Evolutionary conservation across 1,140 invertebrate species (phyloP), one percentile per base, ranked within the genome.

Genomic region (Cyclargus thomasi): DNA sequence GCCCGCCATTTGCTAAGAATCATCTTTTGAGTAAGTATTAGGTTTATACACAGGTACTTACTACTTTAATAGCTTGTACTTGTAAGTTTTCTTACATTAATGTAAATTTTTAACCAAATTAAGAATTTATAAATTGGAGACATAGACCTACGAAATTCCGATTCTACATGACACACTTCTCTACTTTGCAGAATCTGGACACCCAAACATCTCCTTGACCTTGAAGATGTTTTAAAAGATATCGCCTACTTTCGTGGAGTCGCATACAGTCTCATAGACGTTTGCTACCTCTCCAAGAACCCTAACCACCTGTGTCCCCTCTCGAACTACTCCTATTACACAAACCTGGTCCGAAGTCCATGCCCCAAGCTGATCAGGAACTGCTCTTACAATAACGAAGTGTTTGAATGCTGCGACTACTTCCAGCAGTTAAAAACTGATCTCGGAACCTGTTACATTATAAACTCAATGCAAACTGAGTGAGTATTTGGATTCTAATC

Each of bases 201-300:
- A n/a, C 83, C 90, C 29, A 88, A 92, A 35, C 93, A 94, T 69
- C 92, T 94, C 69, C 90, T 92, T 23, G 94, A 94, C 47, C 74
- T 95, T 20, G 94, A 95, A 77, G 94, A 94, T 73, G 92, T 92
- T 1, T 79, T 95, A 0, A 93, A 92, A 74, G 94, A 95, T 71
- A 91, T 94, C 39, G 92, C 92, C 0, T 95, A 92, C 73, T 95
- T 93, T 74, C 91, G 92, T 2, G 94, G 93, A 0, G 82, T 92
- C 1, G 92, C 92, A 11, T 93, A 93, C 77, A 93, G 92, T 70
- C 93, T 93, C 0, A 88, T 94, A 16, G 80, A 92, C 63, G 79
- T 91, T 18, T 94, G 93, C 69, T 87, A 91, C 66, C 87, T 86
- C 62, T 88, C 89, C 14, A 86, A 86, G 0, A 63, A 83, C 6